Conservation (phyloP, 2,888 invertebrate species). For the Cetonia aurata region DNA sequence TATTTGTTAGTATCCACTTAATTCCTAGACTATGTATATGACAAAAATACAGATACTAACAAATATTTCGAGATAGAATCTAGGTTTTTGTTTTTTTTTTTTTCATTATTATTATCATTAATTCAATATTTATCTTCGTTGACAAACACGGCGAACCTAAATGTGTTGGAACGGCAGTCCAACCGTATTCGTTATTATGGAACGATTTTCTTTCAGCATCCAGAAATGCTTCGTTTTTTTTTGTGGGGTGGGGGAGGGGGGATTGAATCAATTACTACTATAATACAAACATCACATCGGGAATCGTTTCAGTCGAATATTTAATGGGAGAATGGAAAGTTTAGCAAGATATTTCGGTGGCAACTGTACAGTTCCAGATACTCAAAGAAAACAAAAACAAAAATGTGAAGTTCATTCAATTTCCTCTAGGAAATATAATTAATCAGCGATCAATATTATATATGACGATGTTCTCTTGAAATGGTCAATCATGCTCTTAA, state of each 20-base stretch:
- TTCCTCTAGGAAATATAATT: constrained; percentile 25
- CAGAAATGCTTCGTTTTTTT: constrained; percentile 3
- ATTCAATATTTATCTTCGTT: constrained; percentile 21
- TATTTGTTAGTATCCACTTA: constrained; percentile 42
- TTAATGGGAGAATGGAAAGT: too few species aligned
- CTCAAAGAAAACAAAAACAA: constrained; percentile 10
- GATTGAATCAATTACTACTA: background rate
- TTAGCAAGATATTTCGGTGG: background rate
- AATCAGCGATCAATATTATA: constrained; percentile 8
- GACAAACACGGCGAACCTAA: constrained; percentile 30
- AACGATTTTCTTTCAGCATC: constrained; percentile 22
- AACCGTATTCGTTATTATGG: constrained; percentile 1
- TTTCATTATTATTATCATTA: background rate
- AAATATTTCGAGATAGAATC: constrained; percentile 32
- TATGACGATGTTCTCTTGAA: background rate
- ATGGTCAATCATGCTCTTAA: too few species aligned
- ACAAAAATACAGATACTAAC: constrained; percentile 41
- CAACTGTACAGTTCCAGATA: constrained; percentile 25
- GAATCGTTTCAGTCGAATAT: too few species aligned
- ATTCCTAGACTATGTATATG: constrained; percentile 19
- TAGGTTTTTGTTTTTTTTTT: constrained; percentile 13
- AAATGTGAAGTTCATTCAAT: constrained; percentile 37
- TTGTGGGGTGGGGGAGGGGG: background rate
- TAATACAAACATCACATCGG: background rate
- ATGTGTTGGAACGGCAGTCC: background rate